A percentile compares a stretch with the other conserved stretches of the same genome.
These are phyloP conservation scores for Rhopalosiphum nymphaeae DNA, from an alignment of 2,888 invertebrate genomes.

Conservation along the genomic window DNA sequence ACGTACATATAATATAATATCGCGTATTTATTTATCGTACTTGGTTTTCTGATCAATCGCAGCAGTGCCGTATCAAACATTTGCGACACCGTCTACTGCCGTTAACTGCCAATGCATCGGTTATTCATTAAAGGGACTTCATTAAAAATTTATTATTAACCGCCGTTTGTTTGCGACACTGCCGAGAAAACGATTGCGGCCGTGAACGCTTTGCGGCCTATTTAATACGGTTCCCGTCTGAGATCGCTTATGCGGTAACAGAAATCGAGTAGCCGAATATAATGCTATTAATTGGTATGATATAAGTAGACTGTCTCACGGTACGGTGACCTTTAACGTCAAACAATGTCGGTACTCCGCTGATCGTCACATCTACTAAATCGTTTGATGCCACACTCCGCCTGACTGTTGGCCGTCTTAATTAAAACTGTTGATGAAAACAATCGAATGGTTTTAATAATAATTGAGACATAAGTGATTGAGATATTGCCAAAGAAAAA, in stretches of 20 bases:
- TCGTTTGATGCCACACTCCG: not conserved
- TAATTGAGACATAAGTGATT: not conserved
- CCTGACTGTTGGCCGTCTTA: not conserved
- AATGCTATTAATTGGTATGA: not conserved
- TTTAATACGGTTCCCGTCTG: not conserved
- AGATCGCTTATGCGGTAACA: not conserved
- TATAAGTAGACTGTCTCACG: not conserved
- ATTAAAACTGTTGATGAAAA: not conserved
- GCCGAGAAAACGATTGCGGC: not conserved
- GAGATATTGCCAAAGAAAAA: not conserved
- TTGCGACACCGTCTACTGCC: not conserved
- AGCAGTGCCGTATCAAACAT: not conserved
- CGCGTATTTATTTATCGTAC: not conserved
- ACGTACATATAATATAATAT: not conserved
- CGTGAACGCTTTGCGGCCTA: too few relatives aligned
- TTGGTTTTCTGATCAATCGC: not conserved
- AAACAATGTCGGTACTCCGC: not conserved
- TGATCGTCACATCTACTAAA: not conserved
- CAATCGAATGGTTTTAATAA: not conserved
- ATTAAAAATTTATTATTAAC: not conserved
- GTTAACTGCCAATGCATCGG: not conserved
- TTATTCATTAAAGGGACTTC: not conserved
- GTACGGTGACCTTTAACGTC: not conserved
- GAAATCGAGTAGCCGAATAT: not conserved
- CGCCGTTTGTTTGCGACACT: not conserved